Evolutionary conservation across 2,797 vertebrate genomes (phyloP), one percentile per base, ranked within the genome.

Genomic region (Crocidura indochinensis): DNA sequence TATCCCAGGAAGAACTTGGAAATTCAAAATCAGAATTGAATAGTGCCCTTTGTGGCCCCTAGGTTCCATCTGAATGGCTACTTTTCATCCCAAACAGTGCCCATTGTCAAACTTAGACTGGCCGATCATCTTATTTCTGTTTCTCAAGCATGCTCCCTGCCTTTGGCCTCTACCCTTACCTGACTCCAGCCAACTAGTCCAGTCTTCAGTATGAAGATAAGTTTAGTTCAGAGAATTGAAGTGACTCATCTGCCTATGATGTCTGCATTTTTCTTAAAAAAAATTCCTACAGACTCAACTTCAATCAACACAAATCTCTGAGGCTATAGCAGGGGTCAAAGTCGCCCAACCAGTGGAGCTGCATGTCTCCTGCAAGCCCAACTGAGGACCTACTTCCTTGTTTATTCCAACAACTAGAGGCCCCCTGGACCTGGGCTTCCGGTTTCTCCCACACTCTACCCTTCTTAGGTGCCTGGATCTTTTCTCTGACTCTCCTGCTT

Each of bases 281-380:
- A 24, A 80, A 47, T n/a, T 10, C 44, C 1, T 24, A n/a, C 11
- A 38, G 15, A 9, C 12, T 20, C 9, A 27, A 9, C 29, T 87
- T 56, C 24, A 29, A 46, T 24, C 9, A 49, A 4, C 38, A 29
- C 56, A 10, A 2, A n/a, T 49, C n/a, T 8, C 10, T 1, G 53
- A n/a, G 3, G 8, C 1, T 15, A 26, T 12, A 14, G 24, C 1
- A 3, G n/a, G 9, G 12, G 47, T 44, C 24, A 31, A 14, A 5
- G 56, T 49, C 26, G 12, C 3, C n/a, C 24, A 10, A 17, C 20
- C 22, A 0, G 0, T 19, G 3, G 69, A 22, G 4, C 62, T 44
- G 4, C 0, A 1, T 31, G 56, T 22, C 29, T 31, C 19, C 22
- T 12, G 22, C 20, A 38, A 8, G 29, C 5, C 3, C 6, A 51